phyloP scores from a whole-genome alignment of 64 coral and sea anemone species.

The Catalaphyllia jardinei region DNA sequence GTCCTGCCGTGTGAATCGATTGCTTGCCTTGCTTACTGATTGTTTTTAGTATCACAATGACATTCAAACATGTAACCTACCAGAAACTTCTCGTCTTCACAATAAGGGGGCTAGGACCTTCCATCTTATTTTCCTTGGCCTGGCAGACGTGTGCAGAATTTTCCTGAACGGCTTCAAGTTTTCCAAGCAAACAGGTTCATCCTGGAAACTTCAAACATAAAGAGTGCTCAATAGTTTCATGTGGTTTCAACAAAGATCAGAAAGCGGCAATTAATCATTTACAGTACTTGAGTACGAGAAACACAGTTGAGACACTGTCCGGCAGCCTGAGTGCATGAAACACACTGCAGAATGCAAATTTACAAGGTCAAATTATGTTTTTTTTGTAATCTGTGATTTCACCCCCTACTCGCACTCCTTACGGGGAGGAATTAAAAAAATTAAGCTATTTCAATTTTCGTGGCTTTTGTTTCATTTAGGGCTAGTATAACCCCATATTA shows the following conservation, averaged over 20 bases:
- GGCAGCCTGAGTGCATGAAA: too few relatives aligned
- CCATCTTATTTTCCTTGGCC: slow-evolving; percentile 18
- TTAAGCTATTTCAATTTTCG: neutral
- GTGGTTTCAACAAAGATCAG: too few relatives aligned
- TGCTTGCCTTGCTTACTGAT: too few relatives aligned
- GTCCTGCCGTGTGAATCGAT: too few relatives aligned
- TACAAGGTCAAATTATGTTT: too few relatives aligned
- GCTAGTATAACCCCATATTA: neutral
- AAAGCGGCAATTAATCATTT: too few relatives aligned
- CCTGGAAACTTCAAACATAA: neutral
- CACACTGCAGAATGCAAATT: too few relatives aligned
- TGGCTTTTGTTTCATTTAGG: neutral
- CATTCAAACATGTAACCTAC: neutral
- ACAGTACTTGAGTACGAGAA: too few relatives aligned
- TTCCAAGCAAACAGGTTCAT: neutral
- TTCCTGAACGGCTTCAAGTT: neutral
- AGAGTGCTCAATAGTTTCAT: neutral
- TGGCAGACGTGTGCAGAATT: neutral
- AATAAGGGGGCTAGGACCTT: neutral
- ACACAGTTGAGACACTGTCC: too few relatives aligned
- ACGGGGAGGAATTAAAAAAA: neutral
- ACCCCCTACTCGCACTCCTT: neutral
- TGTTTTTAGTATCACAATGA: too few relatives aligned
- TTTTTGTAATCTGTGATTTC: too few relatives aligned
- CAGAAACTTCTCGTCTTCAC: neutral